A percentile compares a stretch with the other conserved stretches of the same genome.
Conservation (phyloP, 1,140 invertebrate species). For the Zaprionus lachaisei region DNA sequence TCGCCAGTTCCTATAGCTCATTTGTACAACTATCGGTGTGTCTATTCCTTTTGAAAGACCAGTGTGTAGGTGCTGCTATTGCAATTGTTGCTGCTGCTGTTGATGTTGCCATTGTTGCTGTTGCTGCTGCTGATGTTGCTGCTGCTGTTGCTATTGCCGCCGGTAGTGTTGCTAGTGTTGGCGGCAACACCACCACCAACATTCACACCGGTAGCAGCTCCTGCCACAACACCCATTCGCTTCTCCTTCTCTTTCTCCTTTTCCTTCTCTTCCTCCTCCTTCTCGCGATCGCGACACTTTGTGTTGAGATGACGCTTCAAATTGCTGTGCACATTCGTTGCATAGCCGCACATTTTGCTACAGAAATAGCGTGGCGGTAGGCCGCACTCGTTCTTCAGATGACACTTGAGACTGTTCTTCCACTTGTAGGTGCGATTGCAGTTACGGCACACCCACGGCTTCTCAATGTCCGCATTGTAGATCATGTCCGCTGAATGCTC, state of each 20-base stretch:
- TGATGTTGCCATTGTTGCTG: conserved; percentile 24
- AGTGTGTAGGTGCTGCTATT: conserved; percentile 75
- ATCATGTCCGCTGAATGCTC: conserved; percentile 84
- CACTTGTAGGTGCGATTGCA: conserved; percentile 83
- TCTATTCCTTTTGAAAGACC: conserved; percentile 75
- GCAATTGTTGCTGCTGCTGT: conserved; percentile 35
- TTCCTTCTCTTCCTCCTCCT: conserved; percentile 74
- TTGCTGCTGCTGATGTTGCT: conserved; percentile 4
- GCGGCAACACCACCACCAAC: not conserved
- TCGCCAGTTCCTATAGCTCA: conserved; percentile 7
- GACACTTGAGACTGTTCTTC: conserved; percentile 84
- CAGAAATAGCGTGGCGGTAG: conserved; percentile 84
- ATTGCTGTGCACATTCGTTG: conserved; percentile 86
- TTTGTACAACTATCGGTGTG: conserved; percentile 63
- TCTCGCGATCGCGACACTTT: conserved; percentile 80
- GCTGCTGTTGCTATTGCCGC: not conserved
- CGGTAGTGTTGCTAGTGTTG: not conserved
- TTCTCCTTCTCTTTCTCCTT: conserved; percentile 45
- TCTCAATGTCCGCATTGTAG: conserved; percentile 83
- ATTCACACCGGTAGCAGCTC: not conserved
- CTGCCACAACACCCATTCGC: conserved; percentile 8
- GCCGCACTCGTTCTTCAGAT: conserved; percentile 85
- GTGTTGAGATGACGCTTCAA: conserved; percentile 85
- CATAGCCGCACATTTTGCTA: conserved; percentile 85
- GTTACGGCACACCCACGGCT: conserved; percentile 84